Evolutionary conservation across 2,888 invertebrate genomes (phyloP), one percentile per base, ranked within the genome.

Genomic region (Coleophora flavipennella): DNA sequence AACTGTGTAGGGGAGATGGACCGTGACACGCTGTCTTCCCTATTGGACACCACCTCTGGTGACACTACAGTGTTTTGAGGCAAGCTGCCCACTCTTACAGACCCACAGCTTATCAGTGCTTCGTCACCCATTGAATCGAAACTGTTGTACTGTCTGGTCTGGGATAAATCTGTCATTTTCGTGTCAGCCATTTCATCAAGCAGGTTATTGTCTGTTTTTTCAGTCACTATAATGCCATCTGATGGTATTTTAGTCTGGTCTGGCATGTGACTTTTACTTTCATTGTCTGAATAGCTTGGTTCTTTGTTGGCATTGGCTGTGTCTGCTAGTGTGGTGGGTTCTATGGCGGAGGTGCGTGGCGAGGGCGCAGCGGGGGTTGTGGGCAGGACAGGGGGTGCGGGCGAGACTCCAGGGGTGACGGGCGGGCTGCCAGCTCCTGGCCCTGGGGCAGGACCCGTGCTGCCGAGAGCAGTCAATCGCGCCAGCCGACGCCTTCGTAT

Each of bases 401-500:
- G 73, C 37, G 78, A 80, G 51, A 78, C 66, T 55, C 81, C 67
- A 55, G 85, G 67, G 51, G 85, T 59, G 74, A 86, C 51, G 62
- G 87, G 63, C 68, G 61, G 84, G 59, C 57, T 88, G 67, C 51
- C 86, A 64, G 58, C 86, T 31, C 84, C 74, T 39, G 80, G 77
- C 28, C 71, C 74, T 39, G 86, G 75, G 31, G 84, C 74, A 38
- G 86, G 75, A 31, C 79, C 83, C 42, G 79, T 71, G 34, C 84
- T 86, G 48, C 88, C 87, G 41, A 89, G 71, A 35, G 88, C 90
- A 36, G 88, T 89, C 48, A 93, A 80, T 44, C 92, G 89, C 41
- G 92, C 93, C 61, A 94, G 78, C 48, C 93, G 88, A 58, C 92
- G 87, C 68, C 90, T 87, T 55, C 93, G 87, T 72, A 93, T 92